Evolutionary conservation across 2,888 invertebrate genomes (phyloP), one percentile per base, ranked within the genome.

Genomic region (Tipula confusa): DNA sequence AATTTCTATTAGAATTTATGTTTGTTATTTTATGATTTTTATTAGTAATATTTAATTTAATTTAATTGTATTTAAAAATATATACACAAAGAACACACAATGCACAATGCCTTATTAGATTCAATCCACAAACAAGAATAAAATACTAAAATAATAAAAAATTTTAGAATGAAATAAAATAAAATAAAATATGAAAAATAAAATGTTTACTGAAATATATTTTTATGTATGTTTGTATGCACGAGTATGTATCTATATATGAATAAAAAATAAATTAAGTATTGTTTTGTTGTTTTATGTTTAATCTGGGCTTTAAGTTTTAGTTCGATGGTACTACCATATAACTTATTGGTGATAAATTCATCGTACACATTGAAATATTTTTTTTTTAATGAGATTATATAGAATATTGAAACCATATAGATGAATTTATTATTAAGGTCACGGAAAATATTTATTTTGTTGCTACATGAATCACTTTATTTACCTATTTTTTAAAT

Each of bases 11-110:
- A 9, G 7, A n/a, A 64, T 64, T 64, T 24, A 64, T 24, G 11
- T 24, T 64, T 64, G 24, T 64, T 64, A 64, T 64, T 48, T 64
- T 64, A 64, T 64, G 18, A 64, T 64, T 64, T 24, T 64, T 64
- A 64, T 64, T 64, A 24, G n/a, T n/a, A n/a, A n/a, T n/a, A n/a
- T n/a, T n/a, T n/a, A n/a, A n/a, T 64, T 82, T n/a, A 38, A 13
- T 64, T 18, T 64, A n/a, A 64, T 24, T 64, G 24, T 64, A 24
- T 64, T 24, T 64, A 2, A 82, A 24, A 82, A 82, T 36, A 82
- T 83, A 28, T 83, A 83, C 83, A 83, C 83, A 83, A 83, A 83
- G 15, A 83, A 83, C 83, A 83, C 83, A 83, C 83, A 83, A 48
- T 83, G 83, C 83, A 83, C 83, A 83, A 83, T 43, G 43, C 43